Conservation (phyloP, 2,113 vertebrate genomes). For the Progne subis region DNA sequence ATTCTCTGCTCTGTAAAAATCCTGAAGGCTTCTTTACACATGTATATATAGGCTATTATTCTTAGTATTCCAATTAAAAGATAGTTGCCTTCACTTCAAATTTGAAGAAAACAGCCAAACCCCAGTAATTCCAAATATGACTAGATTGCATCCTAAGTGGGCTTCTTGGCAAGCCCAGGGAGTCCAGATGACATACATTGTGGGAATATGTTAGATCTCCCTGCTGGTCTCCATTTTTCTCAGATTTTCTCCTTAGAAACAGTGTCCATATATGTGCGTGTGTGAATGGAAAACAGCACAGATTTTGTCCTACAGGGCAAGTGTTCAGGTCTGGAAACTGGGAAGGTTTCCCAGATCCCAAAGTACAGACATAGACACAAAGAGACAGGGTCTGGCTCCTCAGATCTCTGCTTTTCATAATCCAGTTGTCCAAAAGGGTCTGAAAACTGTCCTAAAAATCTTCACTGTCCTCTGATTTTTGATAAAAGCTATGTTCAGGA, state of each 20-base stretch:
- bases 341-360: slow-evolving; percentile 47
- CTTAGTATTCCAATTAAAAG: not conserved
- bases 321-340: slow-evolving; percentile 44
- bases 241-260: slow-evolving; percentile 11
- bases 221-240: not conserved
- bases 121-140: not conserved
- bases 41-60: not conserved
- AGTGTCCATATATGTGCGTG: accelerated
- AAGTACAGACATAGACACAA: slow-evolving; percentile 29
- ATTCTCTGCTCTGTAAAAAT: not conserved
- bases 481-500: not conserved
- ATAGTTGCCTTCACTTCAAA: not conserved
- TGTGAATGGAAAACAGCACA: slow-evolving; percentile 3
- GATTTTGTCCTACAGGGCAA: slow-evolving; percentile 22
- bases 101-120: not conserved
- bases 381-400: not conserved
- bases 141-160: not conserved
- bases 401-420: not conserved
- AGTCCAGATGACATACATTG: not conserved
- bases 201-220: not conserved
- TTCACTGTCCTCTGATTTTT: not conserved
- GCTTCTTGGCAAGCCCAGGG: not conserved
- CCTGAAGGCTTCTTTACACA: not conserved
- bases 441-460: not conserved
- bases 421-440: not conserved